A percentile compares a stretch with the other conserved stretches of the same genome.
Conservation (phyloP, 2,113 vertebrate species). For the Scomber scombrus region DNA sequence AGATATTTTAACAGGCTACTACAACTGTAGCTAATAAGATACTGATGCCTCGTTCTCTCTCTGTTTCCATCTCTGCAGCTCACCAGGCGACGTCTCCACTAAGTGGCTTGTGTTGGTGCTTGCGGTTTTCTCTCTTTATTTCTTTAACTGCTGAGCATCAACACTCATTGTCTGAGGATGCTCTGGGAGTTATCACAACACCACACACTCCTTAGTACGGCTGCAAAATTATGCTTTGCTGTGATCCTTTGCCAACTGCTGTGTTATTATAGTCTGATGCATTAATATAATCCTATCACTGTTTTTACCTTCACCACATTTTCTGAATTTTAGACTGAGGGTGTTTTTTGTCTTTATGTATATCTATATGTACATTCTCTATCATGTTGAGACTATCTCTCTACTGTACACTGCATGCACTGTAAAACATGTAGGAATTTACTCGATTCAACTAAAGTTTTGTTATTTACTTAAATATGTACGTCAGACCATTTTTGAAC, state of each 20-base stretch:
- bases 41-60: background rate
- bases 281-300: background rate
- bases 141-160: background rate
- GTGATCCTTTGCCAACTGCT: background rate
- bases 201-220: background rate
- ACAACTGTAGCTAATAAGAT: background rate
- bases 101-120: conserved; percentile 37
- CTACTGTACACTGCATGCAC: too few relatives aligned
- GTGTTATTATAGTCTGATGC: background rate
- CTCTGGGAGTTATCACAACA: background rate
- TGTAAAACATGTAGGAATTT: too few relatives aligned
- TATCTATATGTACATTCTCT: background rate
- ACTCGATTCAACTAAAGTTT: too few relatives aligned
- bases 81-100: conserved; percentile 32
- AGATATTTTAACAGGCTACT: background rate
- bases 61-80: conserved; percentile 41
- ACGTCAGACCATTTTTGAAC: too few relatives aligned
- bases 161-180: background rate
- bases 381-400: too few relatives aligned
- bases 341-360: background rate
- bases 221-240: background rate
- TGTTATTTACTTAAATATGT: too few relatives aligned
- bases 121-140: conserved; percentile 28
- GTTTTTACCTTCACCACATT: background rate
- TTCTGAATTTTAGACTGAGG: background rate